Evolutionary conservation across 1,140 invertebrate genomes (phyloP).

Genomic region (Ericerus pela): DNA sequence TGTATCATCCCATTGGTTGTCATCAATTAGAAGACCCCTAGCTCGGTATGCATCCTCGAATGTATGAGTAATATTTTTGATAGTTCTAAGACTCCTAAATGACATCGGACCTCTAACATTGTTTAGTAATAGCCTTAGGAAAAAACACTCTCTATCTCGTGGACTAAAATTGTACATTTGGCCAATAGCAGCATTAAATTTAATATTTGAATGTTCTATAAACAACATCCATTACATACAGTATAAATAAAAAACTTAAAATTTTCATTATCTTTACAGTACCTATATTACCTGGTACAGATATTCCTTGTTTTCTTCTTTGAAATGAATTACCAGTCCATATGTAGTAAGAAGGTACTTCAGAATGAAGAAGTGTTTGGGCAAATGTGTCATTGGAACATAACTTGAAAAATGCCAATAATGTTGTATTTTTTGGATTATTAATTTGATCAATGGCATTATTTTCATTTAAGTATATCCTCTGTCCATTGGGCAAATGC

Average conservation of each 20-base stretch:
- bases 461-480: constrained; percentile 22
- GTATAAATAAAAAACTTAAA: not conserved
- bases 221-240: constrained; percentile 15
- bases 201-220: constrained; percentile 14
- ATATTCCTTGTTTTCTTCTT: not conserved
- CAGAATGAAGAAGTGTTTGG: not conserved
- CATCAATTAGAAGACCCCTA: constrained; percentile 27
- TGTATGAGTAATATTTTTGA: constrained; percentile 25
- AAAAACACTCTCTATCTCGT: constrained; percentile 24
- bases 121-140: constrained; percentile 26
- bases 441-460: not conserved
- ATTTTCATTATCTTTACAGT: not conserved
- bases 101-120: constrained; percentile 30
- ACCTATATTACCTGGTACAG: constrained; percentile 5
- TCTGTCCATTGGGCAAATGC: constrained; percentile 27
- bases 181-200: constrained; percentile 19
- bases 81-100: constrained; percentile 29
- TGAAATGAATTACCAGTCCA: not conserved
- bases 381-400: constrained; percentile 4
- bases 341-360: constrained; percentile 8
- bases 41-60: constrained; percentile 27
- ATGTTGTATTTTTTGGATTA: constrained; percentile 4
- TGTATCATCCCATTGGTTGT: constrained; percentile 25
- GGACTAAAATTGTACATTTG: constrained; percentile 28
- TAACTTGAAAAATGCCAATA: constrained; percentile 11